Percentiles rank a stretch among this genome's conserved stretches.
Evolutionary conservation across 1,140 invertebrate species (phyloP).

Genomic region (Brachionus calyciflorus): DNA sequence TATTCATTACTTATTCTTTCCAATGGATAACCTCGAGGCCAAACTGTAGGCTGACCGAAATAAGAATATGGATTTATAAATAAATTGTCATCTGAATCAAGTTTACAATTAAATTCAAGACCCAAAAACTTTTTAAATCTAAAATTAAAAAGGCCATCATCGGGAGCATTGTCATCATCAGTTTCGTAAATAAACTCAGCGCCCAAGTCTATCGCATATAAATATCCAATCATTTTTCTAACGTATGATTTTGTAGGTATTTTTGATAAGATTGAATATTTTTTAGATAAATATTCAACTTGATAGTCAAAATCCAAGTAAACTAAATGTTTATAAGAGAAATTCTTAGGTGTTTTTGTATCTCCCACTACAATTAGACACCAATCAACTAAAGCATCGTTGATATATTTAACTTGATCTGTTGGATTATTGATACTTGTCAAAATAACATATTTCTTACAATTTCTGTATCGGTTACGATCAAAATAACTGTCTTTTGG

Average conservation of each 20-base stretch:
- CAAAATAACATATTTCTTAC: slow-evolving; percentile 50
- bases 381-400: slow-evolving; percentile 49
- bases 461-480: slow-evolving; percentile 10
- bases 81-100: neutral
- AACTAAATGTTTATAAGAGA: slow-evolving; percentile 48
- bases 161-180: slow-evolving; percentile 55
- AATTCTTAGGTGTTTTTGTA: slow-evolving; percentile 51
- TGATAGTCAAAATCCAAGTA: neutral
- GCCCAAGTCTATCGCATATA: slow-evolving; percentile 49
- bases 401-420: slow-evolving; percentile 48
- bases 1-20: slow-evolving; percentile 49
- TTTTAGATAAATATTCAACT: neutral
- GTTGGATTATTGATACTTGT: slow-evolving; percentile 49
- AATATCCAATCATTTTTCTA: slow-evolving; percentile 41
- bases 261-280: slow-evolving; percentile 6
- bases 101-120: slow-evolving; percentile 44
- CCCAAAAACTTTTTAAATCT: slow-evolving; percentile 13
- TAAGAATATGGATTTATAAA: slow-evolving; percentile 53
- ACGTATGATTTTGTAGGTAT: slow-evolving; percentile 27
- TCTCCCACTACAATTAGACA: slow-evolving; percentile 53
- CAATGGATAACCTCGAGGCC: slow-evolving; percentile 55
- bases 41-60: slow-evolving; percentile 54
- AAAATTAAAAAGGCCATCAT: slow-evolving; percentile 47
- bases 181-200: slow-evolving; percentile 57
- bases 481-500: neutral